A percentile compares a stretch with the other conserved stretches of the same genome.
These are phyloP conservation scores for Montipora capitata DNA, from an alignment of 92 coral and sea anemone species.

Conservation along the genomic window DNA sequence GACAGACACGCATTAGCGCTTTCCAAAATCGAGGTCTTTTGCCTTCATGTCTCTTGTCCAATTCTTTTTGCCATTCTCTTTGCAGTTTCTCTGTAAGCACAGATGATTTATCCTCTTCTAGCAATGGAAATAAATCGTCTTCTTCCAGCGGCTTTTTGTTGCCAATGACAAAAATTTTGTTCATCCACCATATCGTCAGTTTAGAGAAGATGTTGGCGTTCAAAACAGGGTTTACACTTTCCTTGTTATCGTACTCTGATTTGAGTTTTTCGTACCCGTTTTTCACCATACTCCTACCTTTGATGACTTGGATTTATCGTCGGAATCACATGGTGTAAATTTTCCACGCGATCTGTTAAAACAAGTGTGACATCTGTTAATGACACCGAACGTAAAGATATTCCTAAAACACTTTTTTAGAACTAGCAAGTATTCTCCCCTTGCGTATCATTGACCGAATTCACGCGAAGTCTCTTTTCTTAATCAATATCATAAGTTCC, in stretches of 20 bases:
- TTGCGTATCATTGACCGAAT: neutral
- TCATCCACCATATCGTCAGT: slow-evolving; percentile 94
- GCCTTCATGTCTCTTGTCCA: slow-evolving; percentile 75
- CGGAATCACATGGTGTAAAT: slow-evolving; percentile 23
- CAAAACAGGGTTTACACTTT: slow-evolving; percentile 84
- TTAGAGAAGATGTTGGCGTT: slow-evolving; percentile 85
- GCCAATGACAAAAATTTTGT: slow-evolving; percentile 86
- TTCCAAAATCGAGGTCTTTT: slow-evolving; percentile 92
- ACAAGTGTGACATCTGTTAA: neutral
- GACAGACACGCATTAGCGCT: slow-evolving; percentile 89
- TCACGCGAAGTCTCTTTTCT: neutral
- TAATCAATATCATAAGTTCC: slow-evolving; percentile 6
- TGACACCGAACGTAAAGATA: neutral
- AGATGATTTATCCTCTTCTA: slow-evolving; percentile 91
- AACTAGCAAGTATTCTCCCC: too few relatives aligned
- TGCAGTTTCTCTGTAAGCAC: slow-evolving; percentile 82
- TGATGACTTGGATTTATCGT: neutral
- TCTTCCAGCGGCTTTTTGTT: slow-evolving; percentile 91
- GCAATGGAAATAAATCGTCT: slow-evolving; percentile 83
- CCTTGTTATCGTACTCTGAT: slow-evolving; percentile 69
- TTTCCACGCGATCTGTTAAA: neutral
- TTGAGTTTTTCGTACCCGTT: slow-evolving; percentile 79
- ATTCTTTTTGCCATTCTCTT: slow-evolving; percentile 85
- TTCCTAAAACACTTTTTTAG: too few relatives aligned
- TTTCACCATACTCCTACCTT: slow-evolving; percentile 70